These are phyloP conservation scores for Eulemur macaco DNA, from an alignment of 2,113 vertebrate species.

Conservation along the genomic window DNA sequence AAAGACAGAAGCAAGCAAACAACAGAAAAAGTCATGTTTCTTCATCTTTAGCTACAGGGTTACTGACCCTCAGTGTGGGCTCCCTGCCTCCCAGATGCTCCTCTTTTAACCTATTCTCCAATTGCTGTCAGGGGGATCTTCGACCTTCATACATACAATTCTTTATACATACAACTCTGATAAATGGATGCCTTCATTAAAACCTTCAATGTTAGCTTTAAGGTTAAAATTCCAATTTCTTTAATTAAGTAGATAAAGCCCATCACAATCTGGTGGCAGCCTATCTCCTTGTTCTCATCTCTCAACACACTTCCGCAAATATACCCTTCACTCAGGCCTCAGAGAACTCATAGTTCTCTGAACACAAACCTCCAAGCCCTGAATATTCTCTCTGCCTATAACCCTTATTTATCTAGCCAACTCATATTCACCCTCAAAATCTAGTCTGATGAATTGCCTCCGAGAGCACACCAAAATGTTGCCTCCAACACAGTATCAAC, in stretches of 20 bases:
- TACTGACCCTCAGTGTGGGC: not conserved
- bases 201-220: not conserved
- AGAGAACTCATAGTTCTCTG: not conserved
- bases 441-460: not conserved
- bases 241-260: not conserved
- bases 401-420: not conserved
- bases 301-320: constrained; percentile 34
- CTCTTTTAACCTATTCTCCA: not conserved
- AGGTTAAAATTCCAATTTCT: constrained; percentile 23
- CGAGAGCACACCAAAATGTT: not conserved
- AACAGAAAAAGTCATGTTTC: not conserved
- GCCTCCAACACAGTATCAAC: not conserved
- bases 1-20: not conserved
- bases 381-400: not conserved
- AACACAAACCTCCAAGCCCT: not conserved
- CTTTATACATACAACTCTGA: not conserved
- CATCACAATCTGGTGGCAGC: not conserved
- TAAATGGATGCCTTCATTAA: not conserved
- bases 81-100: not conserved
- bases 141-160: not conserved
- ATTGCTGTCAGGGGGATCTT: not conserved
- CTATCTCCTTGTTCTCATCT: not conserved
- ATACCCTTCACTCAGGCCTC: not conserved
- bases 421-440: not conserved
- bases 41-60: not conserved